Base-by-base conservation (phyloP, 2,113 vertebrate genomes). In the Oceanodroma tethys region DNA sequence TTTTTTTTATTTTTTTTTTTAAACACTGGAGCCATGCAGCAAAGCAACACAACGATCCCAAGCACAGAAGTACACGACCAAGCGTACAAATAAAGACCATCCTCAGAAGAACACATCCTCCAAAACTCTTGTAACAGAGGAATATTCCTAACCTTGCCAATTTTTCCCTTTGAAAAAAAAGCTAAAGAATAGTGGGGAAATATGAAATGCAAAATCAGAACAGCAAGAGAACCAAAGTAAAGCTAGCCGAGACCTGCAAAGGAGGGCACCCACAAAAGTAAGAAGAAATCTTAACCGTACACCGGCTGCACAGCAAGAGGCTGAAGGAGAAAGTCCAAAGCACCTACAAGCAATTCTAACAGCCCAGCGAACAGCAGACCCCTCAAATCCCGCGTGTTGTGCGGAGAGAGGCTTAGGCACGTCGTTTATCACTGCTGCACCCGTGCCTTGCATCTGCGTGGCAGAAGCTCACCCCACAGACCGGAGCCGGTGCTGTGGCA, bases 401-500 rank as follows among this genome's bases (percentile, higher is more conserved):
- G 20, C 63, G n/a, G 34, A 30, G 25, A 18, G 14, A 8, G 38
- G 21, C 56, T 40, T 21, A 70, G 53, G 42, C 36, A 11, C 47
- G 38, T n/a, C 13, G 1, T 10, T 36, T 25, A 29, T 38, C 48
- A 8, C 62, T 4, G 23, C 84, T 11, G 45, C 36, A 25, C 15
- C 76, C 6, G 7, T 16, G 27, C 68, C 40, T 25, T 21, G 75
- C 53, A 22, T 4, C 36, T 20, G 42, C 48, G 29, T 5, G 42
- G 40, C 70, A 48, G 55, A 7, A 32, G n/a, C 53, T 60, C 23
- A 45, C 21, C 40, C 30, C 12, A 3, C 13, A 4, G 1, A 15
- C 22, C 1, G 2, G 25, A 45, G n/a, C 11, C 52, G 1, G 18
- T 1, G 32, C 43, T 23, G 30, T 1, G 26, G 48, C 22, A 12